Evolutionary conservation across 2,113 vertebrate species (phyloP), one percentile per base, ranked within the genome.

Genomic region (Alces alces): DNA sequence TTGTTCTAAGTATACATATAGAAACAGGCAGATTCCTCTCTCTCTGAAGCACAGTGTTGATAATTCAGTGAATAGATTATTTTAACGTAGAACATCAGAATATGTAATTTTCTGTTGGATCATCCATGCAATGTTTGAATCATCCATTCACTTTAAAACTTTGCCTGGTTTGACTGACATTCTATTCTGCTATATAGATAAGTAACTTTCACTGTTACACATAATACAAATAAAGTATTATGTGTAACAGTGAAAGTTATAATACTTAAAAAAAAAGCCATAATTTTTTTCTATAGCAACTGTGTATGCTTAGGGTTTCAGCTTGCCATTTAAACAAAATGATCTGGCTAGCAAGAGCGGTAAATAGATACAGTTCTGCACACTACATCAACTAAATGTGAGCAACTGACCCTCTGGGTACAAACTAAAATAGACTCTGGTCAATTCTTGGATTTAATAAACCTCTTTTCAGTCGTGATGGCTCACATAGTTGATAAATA

Each of bases 21-120:
- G 1, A 1, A 82, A 86, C 7, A 10, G 47, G 0, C 2, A 55
- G 7, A 36, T 52, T 4, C 1, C 1, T 28, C 5, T 16, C 1
- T 28, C 14, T 27, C 15, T 60, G 14, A 58, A 84, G 13, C 15
- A 30, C 11, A 13, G 6, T 25, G 9, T 39, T 3, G 19, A 80
- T 33, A 39, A 86, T 57, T 89, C 3, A 14, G 47, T 27, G n/a
- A 55, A 39, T 50, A 60, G 13, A 52, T 21, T 57, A n/a, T 39
- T 47, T 76, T 78, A 28, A 36, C 3, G n/a, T n/a, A 57, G 36
- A 55, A 47, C 14, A 79, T 43, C 4, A 70, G 4, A 79, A 61
- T 39, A 84, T n/a, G 25, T 5, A 6, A 14, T 8, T 21, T 80
- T 80, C 28, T 52, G 47, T 52, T 66, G 33, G 25, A 23, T 66